Evolutionary conservation across 2,113 vertebrate species (phyloP).

Genomic region (Thymallus thymallus): DNA sequence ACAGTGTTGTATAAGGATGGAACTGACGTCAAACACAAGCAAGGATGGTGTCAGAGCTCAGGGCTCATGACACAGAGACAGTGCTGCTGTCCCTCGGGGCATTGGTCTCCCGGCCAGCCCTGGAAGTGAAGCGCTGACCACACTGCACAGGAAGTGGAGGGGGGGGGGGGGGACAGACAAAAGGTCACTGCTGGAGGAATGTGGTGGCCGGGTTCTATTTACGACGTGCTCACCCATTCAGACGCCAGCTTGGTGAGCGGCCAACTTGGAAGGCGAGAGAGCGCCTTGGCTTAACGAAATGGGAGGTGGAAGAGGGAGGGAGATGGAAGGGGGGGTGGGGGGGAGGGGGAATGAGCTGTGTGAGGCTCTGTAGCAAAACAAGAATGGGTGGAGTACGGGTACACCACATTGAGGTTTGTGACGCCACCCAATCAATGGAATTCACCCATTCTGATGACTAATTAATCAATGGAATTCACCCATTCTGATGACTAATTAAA

Average conservation of each 20-base stretch:
- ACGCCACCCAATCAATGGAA: conserved; percentile 61
- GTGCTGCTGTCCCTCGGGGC: background rate
- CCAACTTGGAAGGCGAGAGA: conserved; percentile 61
- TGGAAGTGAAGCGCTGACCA: conserved; percentile 8
- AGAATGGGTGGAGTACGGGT: conserved; percentile 4
- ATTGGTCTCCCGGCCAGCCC: conserved; percentile 7
- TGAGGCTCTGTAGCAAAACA: background rate
- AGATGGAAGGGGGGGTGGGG: background rate
- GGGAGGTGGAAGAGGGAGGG: background rate
- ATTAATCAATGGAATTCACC: conserved; percentile 68
- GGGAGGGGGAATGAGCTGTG: conserved; percentile 17
- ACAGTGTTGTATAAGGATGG: background rate
- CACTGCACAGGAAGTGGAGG: conserved; percentile 59
- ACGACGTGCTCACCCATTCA: conserved; percentile 70
- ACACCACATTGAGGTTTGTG: conserved; percentile 51
- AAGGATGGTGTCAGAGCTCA: background rate
- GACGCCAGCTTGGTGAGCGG: conserved; percentile 59
- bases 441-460: conserved; percentile 62
- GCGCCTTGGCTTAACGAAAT: conserved; percentile 35
- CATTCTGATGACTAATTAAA: conserved; percentile 64
- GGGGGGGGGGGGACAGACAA: conserved; percentile 75
- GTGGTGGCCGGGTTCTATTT: conserved; percentile 68
- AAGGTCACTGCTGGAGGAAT: conserved; percentile 83
- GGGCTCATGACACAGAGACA: conserved; percentile 1
- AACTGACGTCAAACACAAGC: conserved; percentile 6